These are phyloP conservation scores for Clepsis dumicolana DNA, from an alignment of 2,888 invertebrate genomes.

Conservation along the genomic window DNA sequence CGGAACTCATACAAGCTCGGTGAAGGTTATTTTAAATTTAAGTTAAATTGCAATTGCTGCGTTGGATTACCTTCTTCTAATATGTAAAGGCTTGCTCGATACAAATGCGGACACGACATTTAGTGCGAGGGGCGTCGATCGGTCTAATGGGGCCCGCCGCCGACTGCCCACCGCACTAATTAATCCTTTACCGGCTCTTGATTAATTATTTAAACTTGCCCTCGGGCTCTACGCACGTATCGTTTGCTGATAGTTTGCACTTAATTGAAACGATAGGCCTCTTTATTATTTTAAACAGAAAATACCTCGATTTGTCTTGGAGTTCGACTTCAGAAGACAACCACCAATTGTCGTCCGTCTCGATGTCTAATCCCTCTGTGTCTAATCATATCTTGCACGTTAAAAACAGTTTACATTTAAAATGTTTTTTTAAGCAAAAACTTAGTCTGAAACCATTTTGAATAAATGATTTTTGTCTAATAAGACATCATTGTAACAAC, in stretches of 20 bases:
- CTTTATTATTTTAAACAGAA: slow-evolving; percentile 22
- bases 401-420: too few species aligned
- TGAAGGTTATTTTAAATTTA: slow-evolving; percentile 21
- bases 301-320: neutral
- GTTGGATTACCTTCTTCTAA: neutral
- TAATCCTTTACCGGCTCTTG: slow-evolving; percentile 44
- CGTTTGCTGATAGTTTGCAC: slow-evolving; percentile 33
- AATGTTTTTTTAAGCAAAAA: too few species aligned
- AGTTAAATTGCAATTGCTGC: slow-evolving; percentile 9
- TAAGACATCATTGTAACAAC: too few species aligned
- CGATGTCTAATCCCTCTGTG: too few species aligned
- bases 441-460: too few species aligned
- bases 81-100: neutral
- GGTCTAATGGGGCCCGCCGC: slow-evolving; percentile 36
- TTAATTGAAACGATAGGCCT: slow-evolving; percentile 38
- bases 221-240: slow-evolving; percentile 28
- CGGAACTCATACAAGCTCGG: slow-evolving; percentile 17
- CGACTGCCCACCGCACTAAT: slow-evolving; percentile 42
- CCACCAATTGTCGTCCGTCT: too few species aligned
- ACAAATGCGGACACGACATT: slow-evolving; percentile 39
- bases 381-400: too few species aligned
- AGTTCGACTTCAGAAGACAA: neutral
- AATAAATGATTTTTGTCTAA: too few species aligned
- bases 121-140: slow-evolving; percentile 38
- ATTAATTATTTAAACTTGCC: slow-evolving; percentile 43